Evolutionary conservation across 1,140 invertebrate genomes (phyloP).

Genomic region (Anagrus nilaparvatae): DNA sequence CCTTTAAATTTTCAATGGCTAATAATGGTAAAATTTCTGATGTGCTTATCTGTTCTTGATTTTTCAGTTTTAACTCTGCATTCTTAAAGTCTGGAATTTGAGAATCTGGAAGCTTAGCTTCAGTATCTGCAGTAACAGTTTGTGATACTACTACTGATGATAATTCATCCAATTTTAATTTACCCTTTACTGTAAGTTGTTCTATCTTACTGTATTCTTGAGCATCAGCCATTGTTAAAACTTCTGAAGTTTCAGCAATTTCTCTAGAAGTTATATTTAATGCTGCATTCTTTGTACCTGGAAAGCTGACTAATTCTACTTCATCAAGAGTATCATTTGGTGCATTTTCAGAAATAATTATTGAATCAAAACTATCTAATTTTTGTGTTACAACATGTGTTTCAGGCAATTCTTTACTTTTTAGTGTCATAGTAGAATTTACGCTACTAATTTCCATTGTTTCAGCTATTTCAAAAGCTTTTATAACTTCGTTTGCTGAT

Average conservation of each 20-base stretch:
- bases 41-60: slow-evolving; percentile 21
- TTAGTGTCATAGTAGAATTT: slow-evolving; percentile 19
- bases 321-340: slow-evolving; percentile 21
- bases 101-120: slow-evolving; percentile 19
- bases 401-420: slow-evolving; percentile 18
- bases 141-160: slow-evolving; percentile 23
- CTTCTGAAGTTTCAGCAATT: slow-evolving; percentile 28
- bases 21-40: slow-evolving; percentile 21
- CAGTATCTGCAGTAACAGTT: slow-evolving; percentile 26
- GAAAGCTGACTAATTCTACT: too few species aligned
- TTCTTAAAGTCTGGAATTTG: slow-evolving; percentile 17
- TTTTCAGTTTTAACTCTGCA: slow-evolving; percentile 21
- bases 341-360: slow-evolving; percentile 23
- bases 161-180: slow-evolving; percentile 18
- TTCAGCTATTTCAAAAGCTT: slow-evolving; percentile 27
- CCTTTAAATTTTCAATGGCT: slow-evolving; percentile 16
- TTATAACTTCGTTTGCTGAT: slow-evolving; percentile 22
- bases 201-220: slow-evolving; percentile 20
- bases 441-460: slow-evolving; percentile 27
- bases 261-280: too few species aligned
- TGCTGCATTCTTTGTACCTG: too few species aligned
- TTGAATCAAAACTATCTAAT: slow-evolving; percentile 26
- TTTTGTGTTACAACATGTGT: slow-evolving; percentile 21
- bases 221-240: slow-evolving; percentile 19
- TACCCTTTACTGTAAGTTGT: slow-evolving; percentile 20